phyloP scores from a whole-genome alignment of 2,113 vertebrate genomes.

The Orthonyx spaldingii region DNA sequence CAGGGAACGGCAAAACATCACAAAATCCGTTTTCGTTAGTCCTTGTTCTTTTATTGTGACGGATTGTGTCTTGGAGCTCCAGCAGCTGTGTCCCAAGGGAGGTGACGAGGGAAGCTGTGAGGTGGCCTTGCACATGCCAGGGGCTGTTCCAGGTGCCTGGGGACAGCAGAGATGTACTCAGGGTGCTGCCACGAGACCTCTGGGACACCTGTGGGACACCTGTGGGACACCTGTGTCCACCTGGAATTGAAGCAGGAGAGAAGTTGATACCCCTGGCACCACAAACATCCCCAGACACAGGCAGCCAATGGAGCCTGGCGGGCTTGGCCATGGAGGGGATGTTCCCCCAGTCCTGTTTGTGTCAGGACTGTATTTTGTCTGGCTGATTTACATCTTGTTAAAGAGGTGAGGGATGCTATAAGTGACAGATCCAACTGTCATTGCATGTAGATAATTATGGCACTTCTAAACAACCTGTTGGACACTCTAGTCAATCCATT shows the following conservation, averaged over 20 bases:
- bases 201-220: background rate
- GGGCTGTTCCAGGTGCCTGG: background rate
- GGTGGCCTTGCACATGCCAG: background rate
- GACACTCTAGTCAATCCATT: background rate
- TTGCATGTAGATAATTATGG: background rate
- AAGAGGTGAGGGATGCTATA: background rate
- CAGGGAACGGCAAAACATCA: background rate
- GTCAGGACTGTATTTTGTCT: background rate
- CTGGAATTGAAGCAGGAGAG: background rate
- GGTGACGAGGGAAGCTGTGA: rapidly evolving
- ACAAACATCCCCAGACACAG: background rate
- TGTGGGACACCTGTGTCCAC: background rate
- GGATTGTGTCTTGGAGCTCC: background rate
- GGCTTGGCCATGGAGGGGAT: background rate
- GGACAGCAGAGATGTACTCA: rapidly evolving
- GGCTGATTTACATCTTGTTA: background rate
- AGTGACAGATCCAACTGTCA: background rate
- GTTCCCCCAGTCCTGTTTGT: rapidly evolving
- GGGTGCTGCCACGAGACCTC: background rate
- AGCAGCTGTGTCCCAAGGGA: background rate
- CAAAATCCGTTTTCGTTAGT: background rate
- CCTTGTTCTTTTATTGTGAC: background rate
- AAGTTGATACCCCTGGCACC: background rate
- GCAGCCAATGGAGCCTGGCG: no score
- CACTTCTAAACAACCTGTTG: background rate